Evolutionary conservation across 2,888 invertebrate species (phyloP).

Genomic region (Archaeoteleia sp.): DNA sequence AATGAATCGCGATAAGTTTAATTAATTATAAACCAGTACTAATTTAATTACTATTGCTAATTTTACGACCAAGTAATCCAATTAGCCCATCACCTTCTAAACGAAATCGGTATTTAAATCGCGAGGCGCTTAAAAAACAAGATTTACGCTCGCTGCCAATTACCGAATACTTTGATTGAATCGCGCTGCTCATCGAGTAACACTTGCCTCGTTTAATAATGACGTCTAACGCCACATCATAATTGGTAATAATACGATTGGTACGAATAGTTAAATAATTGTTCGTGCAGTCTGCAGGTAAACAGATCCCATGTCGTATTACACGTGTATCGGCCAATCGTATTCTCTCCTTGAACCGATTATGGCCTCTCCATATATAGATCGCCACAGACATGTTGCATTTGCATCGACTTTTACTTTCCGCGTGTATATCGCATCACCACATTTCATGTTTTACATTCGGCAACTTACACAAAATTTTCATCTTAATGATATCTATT

Average conservation of each 20-base stretch:
- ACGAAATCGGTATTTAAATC: no score
- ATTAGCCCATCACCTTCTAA: no score
- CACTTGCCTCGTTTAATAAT: constrained; percentile 9
- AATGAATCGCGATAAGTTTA: no score
- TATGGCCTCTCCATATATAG: constrained; percentile 39
- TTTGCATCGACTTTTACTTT: constrained; percentile 42
- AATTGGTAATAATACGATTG: constrained; percentile 12
- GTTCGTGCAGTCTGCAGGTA: background rate
- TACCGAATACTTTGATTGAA: constrained; percentile 5
- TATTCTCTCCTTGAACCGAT: constrained; percentile 30
- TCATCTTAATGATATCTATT: no score
- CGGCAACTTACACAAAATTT: no score
- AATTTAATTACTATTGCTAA: no score
- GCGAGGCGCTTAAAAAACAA: no score
- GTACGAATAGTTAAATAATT: background rate
- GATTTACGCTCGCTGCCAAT: no score
- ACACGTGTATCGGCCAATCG: constrained; percentile 12
- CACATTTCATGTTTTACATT: no score
- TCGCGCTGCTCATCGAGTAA: background rate
- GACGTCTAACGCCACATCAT: constrained; percentile 6
- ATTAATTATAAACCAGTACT: no score
- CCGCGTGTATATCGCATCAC: constrained; percentile 3
- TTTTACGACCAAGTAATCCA: no score
- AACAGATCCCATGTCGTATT: constrained; percentile 1
- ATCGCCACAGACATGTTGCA: constrained; percentile 26